These are phyloP conservation scores for Columba guinea DNA, from an alignment of 2,797 vertebrate genomes.

Conservation along the genomic window DNA sequence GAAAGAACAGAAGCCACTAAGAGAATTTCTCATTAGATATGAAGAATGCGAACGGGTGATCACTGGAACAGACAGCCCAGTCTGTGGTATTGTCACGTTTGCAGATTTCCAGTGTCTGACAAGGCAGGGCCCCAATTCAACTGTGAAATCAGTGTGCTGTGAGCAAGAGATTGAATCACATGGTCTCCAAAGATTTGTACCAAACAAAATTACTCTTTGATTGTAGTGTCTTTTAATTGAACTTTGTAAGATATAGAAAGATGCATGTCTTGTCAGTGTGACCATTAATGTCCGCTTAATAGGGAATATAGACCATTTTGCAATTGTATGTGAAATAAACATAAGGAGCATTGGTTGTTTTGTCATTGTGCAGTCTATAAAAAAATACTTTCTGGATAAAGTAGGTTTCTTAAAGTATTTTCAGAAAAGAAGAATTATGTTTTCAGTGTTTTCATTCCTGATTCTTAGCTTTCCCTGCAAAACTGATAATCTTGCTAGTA, in stretches of 20 bases:
- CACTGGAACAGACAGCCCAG: background rate
- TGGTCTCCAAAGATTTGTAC: background rate
- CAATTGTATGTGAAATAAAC: background rate
- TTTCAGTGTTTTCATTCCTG: background rate
- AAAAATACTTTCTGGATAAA: background rate
- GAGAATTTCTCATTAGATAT: background rate
- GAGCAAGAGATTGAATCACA: background rate
- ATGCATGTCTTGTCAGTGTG: background rate
- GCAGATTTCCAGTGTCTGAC: background rate
- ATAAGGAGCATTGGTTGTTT: background rate
- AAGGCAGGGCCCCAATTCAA: background rate
- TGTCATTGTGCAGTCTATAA: background rate
- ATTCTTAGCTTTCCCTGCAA: background rate
- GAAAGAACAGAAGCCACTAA: background rate
- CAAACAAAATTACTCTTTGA: background rate
- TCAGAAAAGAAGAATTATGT: background rate
- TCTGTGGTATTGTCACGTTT: background rate
- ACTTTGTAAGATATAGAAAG: background rate
- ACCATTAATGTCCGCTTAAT: background rate
- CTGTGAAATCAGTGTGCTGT: background rate
- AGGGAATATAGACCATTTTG: background rate
- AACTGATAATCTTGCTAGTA: background rate
- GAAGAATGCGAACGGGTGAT: background rate
- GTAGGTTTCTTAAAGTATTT: background rate
- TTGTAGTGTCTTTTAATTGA: background rate